Base-by-base conservation (phyloP, 2,888 invertebrate genomes). In the Mythimna albipuncta region DNA sequence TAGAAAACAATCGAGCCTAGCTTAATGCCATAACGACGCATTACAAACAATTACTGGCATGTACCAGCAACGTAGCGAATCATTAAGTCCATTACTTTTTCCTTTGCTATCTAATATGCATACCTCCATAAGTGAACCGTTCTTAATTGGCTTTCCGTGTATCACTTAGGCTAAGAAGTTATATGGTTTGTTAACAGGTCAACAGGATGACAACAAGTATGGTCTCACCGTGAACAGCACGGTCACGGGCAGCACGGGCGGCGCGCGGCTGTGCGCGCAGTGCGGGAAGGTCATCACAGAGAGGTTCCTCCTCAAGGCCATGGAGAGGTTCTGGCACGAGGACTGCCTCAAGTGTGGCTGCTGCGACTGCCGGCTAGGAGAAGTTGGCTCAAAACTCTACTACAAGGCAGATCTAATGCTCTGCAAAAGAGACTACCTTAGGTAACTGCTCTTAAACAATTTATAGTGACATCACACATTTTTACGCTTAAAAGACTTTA, bases 311-410 rank as follows among this genome's bases (percentile, higher is more conserved):
- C 97, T 99, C 85, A 98, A 98, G 91, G 99, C 99, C 0, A 96
- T 99, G 94, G 99, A 99, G 92, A 97, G 98, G 91, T 98, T 97
- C 94, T 99, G 99, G 99, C 99, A 99, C 95, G 99, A 99, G 88
- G 99, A 99, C 94, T 99, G 99, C 90, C 97, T 99, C 82, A 99
- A 99, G 91, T 98, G 98, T 91, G 98, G 98, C 76, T 99, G 99
- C 94, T 99, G 99, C 91, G 98, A 99, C 94, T 99, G 99, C 93
- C 97, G 99, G 67, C 97, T 99, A n/a, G 99, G 99, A 2, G 99
- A 99, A 94, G 98, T 99, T 57, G 99, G 99, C 79, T 98, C 98
- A 70, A 98, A 98, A 82, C 97, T 99, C 66, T 99, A 98, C 95
- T 98, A 98, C 87, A 99, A 98, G 94, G 98, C 98, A 57, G 98